These are phyloP conservation scores for Achlya flavicornis DNA, from an alignment of 2,888 invertebrate species.

Conservation along the genomic window DNA sequence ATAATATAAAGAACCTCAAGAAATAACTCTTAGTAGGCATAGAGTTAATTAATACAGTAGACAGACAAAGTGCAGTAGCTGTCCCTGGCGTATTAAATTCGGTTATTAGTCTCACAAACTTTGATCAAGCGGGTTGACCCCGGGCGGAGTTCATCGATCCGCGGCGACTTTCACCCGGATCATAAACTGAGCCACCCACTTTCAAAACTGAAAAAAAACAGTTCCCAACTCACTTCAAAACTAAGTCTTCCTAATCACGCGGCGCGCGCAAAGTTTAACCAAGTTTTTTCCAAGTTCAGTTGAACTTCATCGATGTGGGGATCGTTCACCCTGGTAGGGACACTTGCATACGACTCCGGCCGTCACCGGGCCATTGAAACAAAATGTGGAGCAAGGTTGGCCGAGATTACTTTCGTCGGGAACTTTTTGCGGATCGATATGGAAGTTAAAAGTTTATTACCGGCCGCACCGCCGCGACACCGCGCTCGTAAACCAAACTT, in stretches of 20 bases:
- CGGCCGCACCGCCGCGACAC: constrained; percentile 55
- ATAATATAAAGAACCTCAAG: not conserved
- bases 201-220: constrained; percentile 82
- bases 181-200: constrained; percentile 84
- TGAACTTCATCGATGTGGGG: constrained; percentile 81
- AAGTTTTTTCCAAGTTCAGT: constrained; percentile 83
- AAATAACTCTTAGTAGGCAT: not conserved
- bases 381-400: constrained; percentile 83
- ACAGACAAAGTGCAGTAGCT: constrained; percentile 58
- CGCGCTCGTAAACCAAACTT: constrained; percentile 64
- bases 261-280: constrained; percentile 76
- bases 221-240: constrained; percentile 81
- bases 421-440: constrained; percentile 81
- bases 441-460: constrained; percentile 78
- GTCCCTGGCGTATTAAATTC: constrained; percentile 75
- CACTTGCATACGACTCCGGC: constrained; percentile 79
- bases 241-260: constrained; percentile 84
- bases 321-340: constrained; percentile 81
- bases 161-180: constrained; percentile 81
- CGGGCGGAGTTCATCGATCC: constrained; percentile 78
- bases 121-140: constrained; percentile 78
- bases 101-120: constrained; percentile 79
- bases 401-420: constrained; percentile 76
- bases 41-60: constrained; percentile 26
- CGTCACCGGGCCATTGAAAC: constrained; percentile 71